Evolutionary conservation across 2,113 vertebrate species (phyloP), one percentile per base, ranked within the genome.

Genomic region (Gobio gobio): DNA sequence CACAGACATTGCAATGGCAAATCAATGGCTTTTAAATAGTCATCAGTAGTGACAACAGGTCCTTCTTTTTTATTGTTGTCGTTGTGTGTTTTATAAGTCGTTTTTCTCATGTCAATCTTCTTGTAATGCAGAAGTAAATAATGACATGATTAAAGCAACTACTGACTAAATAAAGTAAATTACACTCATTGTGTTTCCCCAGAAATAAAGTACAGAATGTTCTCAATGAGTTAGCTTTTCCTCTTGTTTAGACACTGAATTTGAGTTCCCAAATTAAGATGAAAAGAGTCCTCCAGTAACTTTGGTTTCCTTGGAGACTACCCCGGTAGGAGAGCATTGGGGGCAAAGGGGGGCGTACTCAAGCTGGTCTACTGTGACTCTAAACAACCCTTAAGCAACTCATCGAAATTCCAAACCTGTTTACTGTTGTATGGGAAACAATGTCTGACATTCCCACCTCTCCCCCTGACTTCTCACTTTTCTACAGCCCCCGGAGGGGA

Each of bases 321-420:
- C 75, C 80, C 70, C n/a, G 20, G 90, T 82, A 88, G 86, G 85
- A 81, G 87, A 87, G 84, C 85, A 63, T 79, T 87, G 82, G 87
- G 89, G 61, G 81, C 24, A 73, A 88, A 89, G 76, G 84, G 87
- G 84, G 83, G 89, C 86, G 88, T 78, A 45, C 88, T 89, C 87
- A 36, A 88, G 91, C 92, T 86, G 88, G 88, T 90, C 89, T 90
- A 87, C 87, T 91, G 90, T 87, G 90, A 93, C 93, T 92, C 91
- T 89, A 91, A 91, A 93, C 90, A 91, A 86, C 91, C 89, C 90
- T 89, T 89, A 92, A 94, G 91, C 92, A 89, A 90, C 93, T 93
- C 90, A 92, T 94, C 93, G 91, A 90, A 91, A 95, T 95, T 94
- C 93, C 92, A 89, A 90, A 92, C 90, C 91, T 86, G 92, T 91